Evolutionary conservation across 2,797 vertebrate species (phyloP).

Genomic region (Odontamblyopus rebecca): DNA sequence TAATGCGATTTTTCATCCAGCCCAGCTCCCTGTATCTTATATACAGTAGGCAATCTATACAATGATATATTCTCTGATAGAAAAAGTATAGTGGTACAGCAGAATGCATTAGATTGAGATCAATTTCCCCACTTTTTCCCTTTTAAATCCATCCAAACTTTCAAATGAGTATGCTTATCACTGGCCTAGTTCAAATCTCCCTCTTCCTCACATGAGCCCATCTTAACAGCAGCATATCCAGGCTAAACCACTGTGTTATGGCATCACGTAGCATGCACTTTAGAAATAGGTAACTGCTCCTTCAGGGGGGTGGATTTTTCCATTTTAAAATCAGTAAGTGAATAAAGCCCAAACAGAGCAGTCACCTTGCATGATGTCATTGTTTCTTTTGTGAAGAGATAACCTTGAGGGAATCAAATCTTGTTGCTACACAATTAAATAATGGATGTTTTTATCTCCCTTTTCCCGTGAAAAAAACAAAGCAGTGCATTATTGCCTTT

Average conservation of each 20-base stretch:
- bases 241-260: background rate
- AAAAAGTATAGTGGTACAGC: background rate
- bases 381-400: constrained; percentile 34
- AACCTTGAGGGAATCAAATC: constrained; percentile 54
- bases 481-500: background rate
- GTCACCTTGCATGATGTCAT: constrained; percentile 31
- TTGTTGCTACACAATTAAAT: constrained; percentile 42
- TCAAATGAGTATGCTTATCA: background rate
- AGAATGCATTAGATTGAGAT: background rate
- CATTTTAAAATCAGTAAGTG: constrained; percentile 29
- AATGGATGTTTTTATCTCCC: constrained; percentile 38
- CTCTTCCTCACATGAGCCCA: constrained; percentile 3
- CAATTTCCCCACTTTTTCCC: background rate
- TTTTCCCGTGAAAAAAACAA: constrained; percentile 7
- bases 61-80: background rate
- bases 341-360: constrained; percentile 32
- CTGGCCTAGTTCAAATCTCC: constrained; percentile 28
- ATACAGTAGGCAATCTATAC: background rate
- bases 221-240: constrained; percentile 24
- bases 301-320: background rate
- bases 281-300: constrained; percentile 34
- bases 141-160: background rate
- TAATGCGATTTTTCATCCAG: constrained; percentile 1
- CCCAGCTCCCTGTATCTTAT: constrained; percentile 2
- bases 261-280: constrained; percentile 24